Percentiles rank a stretch among this genome's conserved stretches.
Conservation (phyloP, 2,797 vertebrate genomes). For the Rhynchotus rufescens region DNA sequence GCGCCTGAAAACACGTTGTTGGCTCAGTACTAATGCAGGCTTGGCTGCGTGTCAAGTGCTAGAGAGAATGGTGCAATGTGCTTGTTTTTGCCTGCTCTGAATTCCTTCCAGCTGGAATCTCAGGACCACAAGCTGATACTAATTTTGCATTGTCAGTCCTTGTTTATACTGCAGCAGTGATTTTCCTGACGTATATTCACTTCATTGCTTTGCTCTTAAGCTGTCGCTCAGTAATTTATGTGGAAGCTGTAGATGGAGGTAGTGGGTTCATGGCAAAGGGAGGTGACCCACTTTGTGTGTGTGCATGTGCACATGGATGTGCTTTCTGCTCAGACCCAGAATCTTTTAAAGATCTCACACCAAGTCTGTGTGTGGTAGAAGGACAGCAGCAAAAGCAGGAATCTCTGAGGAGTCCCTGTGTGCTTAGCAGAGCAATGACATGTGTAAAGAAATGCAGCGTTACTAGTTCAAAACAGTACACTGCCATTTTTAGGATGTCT, state of each 20-base stretch:
- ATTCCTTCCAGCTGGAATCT: slow-evolving; percentile 25
- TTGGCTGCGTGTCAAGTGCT: fast-evolving
- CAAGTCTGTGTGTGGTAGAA: background rate
- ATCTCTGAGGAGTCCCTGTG: background rate
- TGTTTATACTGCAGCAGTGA: background rate
- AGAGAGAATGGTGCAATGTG: background rate
- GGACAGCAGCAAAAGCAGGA: background rate
- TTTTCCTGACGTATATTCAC: background rate
- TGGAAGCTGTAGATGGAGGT: background rate
- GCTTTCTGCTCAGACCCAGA: background rate
- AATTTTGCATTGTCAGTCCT: slow-evolving; percentile 18
- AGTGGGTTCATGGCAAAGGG: background rate
- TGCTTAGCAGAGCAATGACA: background rate
- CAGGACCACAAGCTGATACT: slow-evolving; percentile 15
- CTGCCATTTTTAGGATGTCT: background rate
- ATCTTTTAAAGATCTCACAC: background rate
- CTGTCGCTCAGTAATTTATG: background rate
- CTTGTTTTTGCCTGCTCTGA: background rate
- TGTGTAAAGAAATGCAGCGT: background rate
- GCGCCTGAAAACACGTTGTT: fast-evolving
- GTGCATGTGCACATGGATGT: background rate
- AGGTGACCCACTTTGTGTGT: background rate
- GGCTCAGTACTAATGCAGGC: background rate
- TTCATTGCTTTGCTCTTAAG: slow-evolving; percentile 1
- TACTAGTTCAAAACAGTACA: background rate